Evolutionary conservation across 2,797 vertebrate genomes (phyloP).

Genomic region (Psittacula derbiana): DNA sequence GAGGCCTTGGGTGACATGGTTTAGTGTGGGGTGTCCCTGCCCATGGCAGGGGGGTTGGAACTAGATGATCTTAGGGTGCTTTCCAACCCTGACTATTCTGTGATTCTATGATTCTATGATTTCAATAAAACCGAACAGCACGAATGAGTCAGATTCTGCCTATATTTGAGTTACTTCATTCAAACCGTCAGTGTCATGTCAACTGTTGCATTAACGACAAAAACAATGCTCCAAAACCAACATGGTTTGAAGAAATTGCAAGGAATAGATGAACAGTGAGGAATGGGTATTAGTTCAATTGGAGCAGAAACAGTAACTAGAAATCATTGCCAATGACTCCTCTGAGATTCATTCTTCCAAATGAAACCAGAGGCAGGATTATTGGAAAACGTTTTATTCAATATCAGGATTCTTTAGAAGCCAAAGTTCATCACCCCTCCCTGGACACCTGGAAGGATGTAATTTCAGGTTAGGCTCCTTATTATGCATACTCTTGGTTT

Average conservation of each 20-base stretch:
- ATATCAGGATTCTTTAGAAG: not conserved
- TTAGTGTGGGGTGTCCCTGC: no score
- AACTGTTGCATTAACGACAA: not conserved
- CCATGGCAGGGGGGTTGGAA: no score
- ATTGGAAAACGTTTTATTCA: not conserved
- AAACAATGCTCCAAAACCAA: not conserved
- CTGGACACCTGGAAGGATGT: not conserved
- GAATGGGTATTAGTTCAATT: not conserved
- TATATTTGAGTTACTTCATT: not conserved
- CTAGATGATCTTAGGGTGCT: no score
- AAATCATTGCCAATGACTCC: not conserved
- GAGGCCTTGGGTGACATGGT: no score
- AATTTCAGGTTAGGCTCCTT: not conserved
- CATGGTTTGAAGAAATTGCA: not conserved
- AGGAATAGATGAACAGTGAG: not conserved
- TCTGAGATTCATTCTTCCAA: not conserved
- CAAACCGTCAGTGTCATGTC: rapidly evolving
- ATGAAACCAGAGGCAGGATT: not conserved
- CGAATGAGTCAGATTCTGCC: not conserved
- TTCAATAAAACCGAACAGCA: not conserved
- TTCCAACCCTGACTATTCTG: no score
- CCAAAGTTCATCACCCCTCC: not conserved
- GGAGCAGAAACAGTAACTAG: not conserved
- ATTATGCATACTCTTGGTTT: not conserved
- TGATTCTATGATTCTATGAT: not conserved